Percentiles rank a stretch among this genome's conserved stretches.
Conservation (phyloP, 2,888 invertebrate genomes). For the Thereva unica region DNA sequence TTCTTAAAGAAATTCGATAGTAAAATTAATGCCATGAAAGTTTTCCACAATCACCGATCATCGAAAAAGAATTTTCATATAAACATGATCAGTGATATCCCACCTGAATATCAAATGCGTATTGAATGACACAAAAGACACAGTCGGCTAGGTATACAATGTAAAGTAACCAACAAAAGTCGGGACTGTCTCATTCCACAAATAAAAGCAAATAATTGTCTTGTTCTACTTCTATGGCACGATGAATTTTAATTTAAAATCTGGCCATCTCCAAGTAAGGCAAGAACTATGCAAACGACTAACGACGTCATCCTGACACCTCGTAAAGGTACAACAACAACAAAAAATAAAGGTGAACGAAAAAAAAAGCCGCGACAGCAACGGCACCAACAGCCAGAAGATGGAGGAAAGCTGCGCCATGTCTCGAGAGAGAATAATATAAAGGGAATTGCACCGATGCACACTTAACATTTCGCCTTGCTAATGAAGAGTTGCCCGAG, state of each 20-base stretch:
- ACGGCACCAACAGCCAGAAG: no score
- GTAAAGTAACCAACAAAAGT: neutral
- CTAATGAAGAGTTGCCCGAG: constrained; percentile 5
- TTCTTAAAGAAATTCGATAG: no score
- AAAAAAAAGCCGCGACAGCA: neutral
- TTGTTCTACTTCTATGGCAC: constrained; percentile 8
- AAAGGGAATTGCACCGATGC: neutral
- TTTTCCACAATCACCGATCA: no score
- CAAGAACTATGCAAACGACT: constrained; percentile 4
- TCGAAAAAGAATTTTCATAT: neutral
- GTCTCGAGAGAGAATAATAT: no score
- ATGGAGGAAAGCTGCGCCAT: no score
- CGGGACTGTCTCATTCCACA: constrained; percentile 6
- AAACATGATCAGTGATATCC: neutral
- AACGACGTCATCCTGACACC: constrained; percentile 22
- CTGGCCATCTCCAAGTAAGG: constrained; percentile 6
- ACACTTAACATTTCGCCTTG: constrained; percentile 16
- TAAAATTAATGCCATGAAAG: no score
- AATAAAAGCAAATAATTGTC: constrained; percentile 2
- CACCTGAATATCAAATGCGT: constrained; percentile 18
- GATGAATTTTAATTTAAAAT: constrained; percentile 17
- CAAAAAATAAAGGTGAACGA: neutral
- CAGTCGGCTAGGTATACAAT: constrained; percentile 4
- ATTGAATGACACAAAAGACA: constrained; percentile 6
- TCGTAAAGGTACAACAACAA: neutral